These are phyloP conservation scores for Melinaea marsaeus DNA, from an alignment of 2,888 invertebrate genomes.

Conservation along the genomic window DNA sequence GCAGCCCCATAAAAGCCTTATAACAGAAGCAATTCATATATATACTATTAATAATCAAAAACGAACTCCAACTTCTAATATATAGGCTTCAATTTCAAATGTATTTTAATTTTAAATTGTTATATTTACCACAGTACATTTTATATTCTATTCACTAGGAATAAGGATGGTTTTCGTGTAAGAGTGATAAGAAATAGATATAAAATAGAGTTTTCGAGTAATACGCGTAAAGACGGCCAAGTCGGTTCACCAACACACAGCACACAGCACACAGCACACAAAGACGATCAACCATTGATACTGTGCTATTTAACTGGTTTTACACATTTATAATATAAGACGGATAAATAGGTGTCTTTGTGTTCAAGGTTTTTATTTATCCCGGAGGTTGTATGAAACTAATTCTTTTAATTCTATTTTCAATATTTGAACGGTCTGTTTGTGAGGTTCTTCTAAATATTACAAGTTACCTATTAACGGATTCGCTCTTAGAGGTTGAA, in stretches of 20 bases:
- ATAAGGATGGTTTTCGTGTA: slow-evolving; percentile 35
- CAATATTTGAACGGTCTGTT: slow-evolving; percentile 63
- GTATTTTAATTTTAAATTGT: neutral
- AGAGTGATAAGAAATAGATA: slow-evolving; percentile 36
- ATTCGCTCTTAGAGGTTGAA: too few species aligned
- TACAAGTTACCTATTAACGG: too few species aligned
- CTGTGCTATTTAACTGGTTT: slow-evolving; percentile 75
- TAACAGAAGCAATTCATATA: slow-evolving; percentile 27
- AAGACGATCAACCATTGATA: slow-evolving; percentile 74
- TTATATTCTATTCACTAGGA: slow-evolving; percentile 13
- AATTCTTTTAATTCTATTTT: slow-evolving; percentile 71
- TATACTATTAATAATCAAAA: slow-evolving; percentile 9
- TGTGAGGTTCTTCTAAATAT: too few species aligned
- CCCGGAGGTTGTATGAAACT: slow-evolving; percentile 71
- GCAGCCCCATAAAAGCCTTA: slow-evolving; percentile 71
- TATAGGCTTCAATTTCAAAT: slow-evolving; percentile 29
- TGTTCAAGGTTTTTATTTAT: slow-evolving; percentile 60
- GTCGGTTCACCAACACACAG: slow-evolving; percentile 59
- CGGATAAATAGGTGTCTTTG: slow-evolving; percentile 72
- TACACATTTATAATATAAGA: slow-evolving; percentile 77
- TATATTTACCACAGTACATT: slow-evolving; percentile 19
- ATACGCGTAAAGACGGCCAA: slow-evolving; percentile 76
- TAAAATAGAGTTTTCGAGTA: slow-evolving; percentile 48
- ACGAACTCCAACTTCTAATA: neutral
- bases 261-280: slow-evolving; percentile 66